Conservation (phyloP, 2,797 vertebrate species). For the Sciaenops ocellatus region DNA sequence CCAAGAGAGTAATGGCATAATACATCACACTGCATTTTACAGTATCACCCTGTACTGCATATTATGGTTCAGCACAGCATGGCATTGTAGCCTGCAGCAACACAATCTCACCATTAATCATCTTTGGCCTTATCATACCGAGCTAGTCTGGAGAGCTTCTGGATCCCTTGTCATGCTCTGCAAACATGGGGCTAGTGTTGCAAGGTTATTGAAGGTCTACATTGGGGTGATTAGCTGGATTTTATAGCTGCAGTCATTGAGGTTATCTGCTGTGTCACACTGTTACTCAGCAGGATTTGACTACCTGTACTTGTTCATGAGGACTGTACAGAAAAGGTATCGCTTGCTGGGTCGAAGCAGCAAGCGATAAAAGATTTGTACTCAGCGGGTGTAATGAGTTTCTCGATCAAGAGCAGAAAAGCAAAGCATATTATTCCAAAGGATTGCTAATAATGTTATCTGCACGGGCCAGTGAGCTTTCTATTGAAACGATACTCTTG, state of each 20-base stretch:
- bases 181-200: conserved; percentile 30
- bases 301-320: conserved; percentile 27
- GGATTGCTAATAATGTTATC: conserved; percentile 37
- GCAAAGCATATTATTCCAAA: conserved; percentile 9
- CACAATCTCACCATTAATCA: conserved; percentile 42
- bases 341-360: conserved; percentile 23
- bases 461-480: conserved; percentile 26
- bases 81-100: conserved; percentile 46
- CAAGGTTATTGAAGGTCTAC: conserved; percentile 56
- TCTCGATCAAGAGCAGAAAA: conserved; percentile 49
- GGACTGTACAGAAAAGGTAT: conserved; percentile 19
- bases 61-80: conserved; percentile 49
- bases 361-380: conserved; percentile 39
- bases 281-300: conserved; percentile 53
- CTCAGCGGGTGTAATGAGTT: conserved; percentile 45
- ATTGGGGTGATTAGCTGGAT: conserved; percentile 44
- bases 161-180: conserved; percentile 38
- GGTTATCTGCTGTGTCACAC: conserved; percentile 59
- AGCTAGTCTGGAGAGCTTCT: conserved; percentile 36
- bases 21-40: conserved; percentile 54
- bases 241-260: conserved; percentile 51
- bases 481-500: conserved; percentile 27
- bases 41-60: conserved; percentile 20
- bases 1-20: conserved; percentile 52
- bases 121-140: conserved; percentile 31